Evolutionary conservation across 2,888 invertebrate genomes (phyloP).

Genomic region (Sarcophaga variegata): DNA sequence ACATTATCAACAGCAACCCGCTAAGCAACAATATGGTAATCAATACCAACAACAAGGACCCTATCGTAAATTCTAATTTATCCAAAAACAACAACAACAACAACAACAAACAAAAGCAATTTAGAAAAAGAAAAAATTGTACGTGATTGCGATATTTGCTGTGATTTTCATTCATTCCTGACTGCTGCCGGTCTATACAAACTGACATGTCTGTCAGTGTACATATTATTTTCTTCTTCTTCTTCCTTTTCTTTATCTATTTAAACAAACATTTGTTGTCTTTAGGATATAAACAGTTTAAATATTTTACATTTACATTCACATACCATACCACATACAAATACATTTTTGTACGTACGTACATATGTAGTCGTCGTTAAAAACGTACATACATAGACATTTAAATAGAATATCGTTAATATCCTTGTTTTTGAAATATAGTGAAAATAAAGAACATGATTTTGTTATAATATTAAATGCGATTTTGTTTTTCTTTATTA

Average conservation of each 20-base stretch:
- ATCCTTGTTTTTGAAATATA: constrained; percentile 27
- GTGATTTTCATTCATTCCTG: constrained; percentile 64
- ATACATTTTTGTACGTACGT: neutral
- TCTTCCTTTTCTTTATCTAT: neutral
- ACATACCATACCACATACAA: constrained; percentile 12
- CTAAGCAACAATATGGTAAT: constrained; percentile 52
- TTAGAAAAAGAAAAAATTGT: constrained; percentile 53
- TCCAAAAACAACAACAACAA: constrained; percentile 40
- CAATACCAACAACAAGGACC: constrained; percentile 51
- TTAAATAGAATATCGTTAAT: constrained; percentile 25
- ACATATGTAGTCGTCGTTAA: neutral
- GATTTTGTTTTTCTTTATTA: neutral
- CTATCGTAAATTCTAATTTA: constrained; percentile 8
- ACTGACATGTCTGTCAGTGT: constrained; percentile 4
- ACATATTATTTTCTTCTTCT: neutral
- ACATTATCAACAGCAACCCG: constrained; percentile 60
- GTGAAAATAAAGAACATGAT: constrained; percentile 43
- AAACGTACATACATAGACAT: neutral
- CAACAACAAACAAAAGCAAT: constrained; percentile 67
- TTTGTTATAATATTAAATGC: constrained; percentile 22
- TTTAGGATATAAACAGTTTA: constrained; percentile 18
- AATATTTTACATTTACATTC: constrained; percentile 9
- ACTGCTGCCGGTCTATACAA: neutral
- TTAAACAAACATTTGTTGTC: no score
- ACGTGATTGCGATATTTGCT: constrained; percentile 67